Base-by-base conservation (phyloP, 2,113 vertebrate genomes). In the Eurypyga helias region DNA sequence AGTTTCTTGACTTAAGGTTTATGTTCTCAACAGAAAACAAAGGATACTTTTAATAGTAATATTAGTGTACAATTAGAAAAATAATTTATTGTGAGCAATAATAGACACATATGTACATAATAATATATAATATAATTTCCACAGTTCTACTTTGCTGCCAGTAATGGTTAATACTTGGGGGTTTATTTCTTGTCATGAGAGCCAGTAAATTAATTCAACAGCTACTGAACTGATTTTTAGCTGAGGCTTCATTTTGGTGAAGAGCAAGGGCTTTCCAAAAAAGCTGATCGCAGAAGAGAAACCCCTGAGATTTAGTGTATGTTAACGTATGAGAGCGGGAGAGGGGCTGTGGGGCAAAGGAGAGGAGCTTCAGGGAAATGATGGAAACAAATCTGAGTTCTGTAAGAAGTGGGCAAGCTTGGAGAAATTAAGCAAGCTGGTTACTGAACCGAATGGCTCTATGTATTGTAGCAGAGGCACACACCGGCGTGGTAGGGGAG, bases 401-500 rank as follows among this genome's bases (percentile, higher is more conserved):
- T 0, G 0, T 45, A 26, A 72, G 60, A 55, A 72, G 61, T n/a
- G 38, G 38, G 33, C 11, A 65, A 64, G 18, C 73, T 84, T 64
- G 57, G 57, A 49, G 31, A 82, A 77, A 66, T 49, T 9, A 38
- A 62, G 46, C 17, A 17, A 66, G 34, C 1, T 15, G 14, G 10
- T 17, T 82, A 21, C 7, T 43, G 58, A 24, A n/a, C 15, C 49
- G 77, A 46, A 33, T 2, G 24, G 26, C 69, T 29, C 1, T 12
- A 2, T 3, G 6, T 48, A 28, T 29, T 17, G 36, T 1, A 2
- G 43, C 5, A 41, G 18, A 62, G 43, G 38, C 45, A 34, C n/a
- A 6, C 16, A 11, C 5, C 1, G 2, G 31, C 10, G 48, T 5
- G 8, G 38, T 2, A 26, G 11, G 48, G 48, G 33, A 34, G 36